Evolutionary conservation across 2,797 vertebrate species (phyloP), one percentile per base, ranked within the genome.

Genomic region (Lindbergichthys nudifrons): DNA sequence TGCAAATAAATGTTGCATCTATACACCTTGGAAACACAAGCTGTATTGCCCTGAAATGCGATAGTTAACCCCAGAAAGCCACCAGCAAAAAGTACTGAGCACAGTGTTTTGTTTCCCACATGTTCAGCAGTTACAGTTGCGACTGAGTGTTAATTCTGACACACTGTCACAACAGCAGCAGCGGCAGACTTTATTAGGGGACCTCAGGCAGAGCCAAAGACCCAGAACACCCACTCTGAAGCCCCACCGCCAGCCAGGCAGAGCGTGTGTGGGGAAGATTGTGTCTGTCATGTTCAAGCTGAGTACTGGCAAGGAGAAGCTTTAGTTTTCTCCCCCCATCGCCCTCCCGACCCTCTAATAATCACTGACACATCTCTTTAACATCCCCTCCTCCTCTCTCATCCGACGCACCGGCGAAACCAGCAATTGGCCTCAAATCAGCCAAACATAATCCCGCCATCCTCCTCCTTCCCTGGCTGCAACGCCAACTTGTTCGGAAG

Each of bases 381-480:
- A 86, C 86, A 80, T 78, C 77, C 66, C 77, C 79, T 79, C 83
- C 86, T 80, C 85, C 87, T 72, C 65, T 78, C 47, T 83, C 81
- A 79, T 84, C 85, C 68, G 67, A 83, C 16, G 70, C 79, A 65
- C 48, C 1, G 75, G 32, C 58, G 41, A 92, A 94, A 94, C 90
- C 88, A 56, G 87, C 92, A 94, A 92, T 94, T 93, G 93, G 89
- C 87, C 81, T 93, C 87, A 92, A 93, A 93, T 89, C 83, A 92
- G 89, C 86, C 91, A 92, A 88, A 93, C 83, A 81, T 93, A 94
- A 95, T 94, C 85, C 81, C 46, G 39, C 80, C 84, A 66, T 86
- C 81, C 86, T 83, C 46, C 81, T 65, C 61, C 73, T 88, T 91
- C 84, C 65, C 79, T 66, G 78, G 63, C 65, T 48, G 46, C 43